Conservation (phyloP, 2,113 vertebrate species). For the Tursiops truncatus region DNA sequence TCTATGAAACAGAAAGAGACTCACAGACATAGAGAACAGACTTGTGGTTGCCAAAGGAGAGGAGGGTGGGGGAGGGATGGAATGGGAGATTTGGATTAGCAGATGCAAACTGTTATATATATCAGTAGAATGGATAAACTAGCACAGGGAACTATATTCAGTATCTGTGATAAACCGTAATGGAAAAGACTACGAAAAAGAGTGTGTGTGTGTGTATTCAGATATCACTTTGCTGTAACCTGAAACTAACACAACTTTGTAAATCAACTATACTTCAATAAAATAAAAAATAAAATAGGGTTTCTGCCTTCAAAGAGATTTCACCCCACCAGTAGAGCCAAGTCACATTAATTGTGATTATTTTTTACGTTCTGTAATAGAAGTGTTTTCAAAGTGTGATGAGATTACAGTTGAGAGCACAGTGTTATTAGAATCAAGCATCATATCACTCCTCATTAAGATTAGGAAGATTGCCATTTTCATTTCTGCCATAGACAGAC, state of each 20-base stretch:
- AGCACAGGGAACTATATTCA: not conserved
- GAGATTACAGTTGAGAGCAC: not conserved
- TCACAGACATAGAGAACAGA: too few species aligned
- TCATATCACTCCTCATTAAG: not conserved
- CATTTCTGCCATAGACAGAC: not conserved
- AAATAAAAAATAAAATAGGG: not conserved
- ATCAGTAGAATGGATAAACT: not conserved
- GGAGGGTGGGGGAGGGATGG: not conserved
- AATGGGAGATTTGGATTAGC: not conserved
- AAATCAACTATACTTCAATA: not conserved
- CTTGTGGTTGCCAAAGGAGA: not conserved
- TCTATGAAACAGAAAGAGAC: too few species aligned
- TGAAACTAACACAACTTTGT: not conserved
- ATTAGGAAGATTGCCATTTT: not conserved
- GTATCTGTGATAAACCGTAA: not conserved
- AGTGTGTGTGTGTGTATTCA: not conserved
- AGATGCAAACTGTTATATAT: not conserved
- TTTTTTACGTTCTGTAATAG: not conserved
- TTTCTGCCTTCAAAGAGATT: slow-evolving; percentile 31
- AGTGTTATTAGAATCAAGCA: not conserved
- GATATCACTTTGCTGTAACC: not conserved
- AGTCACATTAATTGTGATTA: not conserved
- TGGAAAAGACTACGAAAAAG: not conserved
- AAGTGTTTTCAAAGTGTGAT: not conserved
- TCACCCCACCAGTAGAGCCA: not conserved